These are phyloP conservation scores for Salticus scenicus DNA, from an alignment of 2,888 invertebrate genomes.

Conservation along the genomic window DNA sequence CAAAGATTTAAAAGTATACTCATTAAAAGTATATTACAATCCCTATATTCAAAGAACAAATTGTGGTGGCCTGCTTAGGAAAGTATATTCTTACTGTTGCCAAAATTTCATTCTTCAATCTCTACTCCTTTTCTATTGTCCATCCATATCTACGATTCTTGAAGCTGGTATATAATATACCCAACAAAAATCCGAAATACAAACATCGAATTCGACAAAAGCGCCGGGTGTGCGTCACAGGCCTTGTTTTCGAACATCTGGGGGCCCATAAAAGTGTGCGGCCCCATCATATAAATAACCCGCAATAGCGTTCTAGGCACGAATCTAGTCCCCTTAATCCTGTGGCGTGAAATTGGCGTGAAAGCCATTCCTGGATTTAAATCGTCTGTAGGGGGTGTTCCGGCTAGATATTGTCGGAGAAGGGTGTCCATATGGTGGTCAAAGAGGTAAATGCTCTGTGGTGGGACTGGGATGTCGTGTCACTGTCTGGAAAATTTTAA, in stretches of 20 bases:
- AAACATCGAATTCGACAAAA: slow-evolving; percentile 46
- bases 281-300: slow-evolving; percentile 56
- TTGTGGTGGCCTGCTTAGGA: too few species aligned
- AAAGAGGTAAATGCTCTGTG: slow-evolving; percentile 1
- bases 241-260: slow-evolving; percentile 56
- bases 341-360: slow-evolving; percentile 56
- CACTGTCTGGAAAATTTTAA: too few species aligned
- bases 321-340: slow-evolving; percentile 40
- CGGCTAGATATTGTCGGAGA: not conserved
- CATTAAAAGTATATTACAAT: too few species aligned
- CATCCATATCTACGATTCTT: not conserved
- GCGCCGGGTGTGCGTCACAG: slow-evolving; percentile 54
- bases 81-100: too few species aligned
- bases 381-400: not conserved
- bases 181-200: slow-evolving; percentile 28
- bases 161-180: too few species aligned
- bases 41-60: too few species aligned
- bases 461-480: not conserved
- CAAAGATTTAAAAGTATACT: too few species aligned
- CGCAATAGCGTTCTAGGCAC: slow-evolving; percentile 33
- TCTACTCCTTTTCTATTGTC: too few species aligned
- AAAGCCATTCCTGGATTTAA: slow-evolving; percentile 19
- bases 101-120: too few species aligned
- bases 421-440: slow-evolving; percentile 20
- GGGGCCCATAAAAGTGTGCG: slow-evolving; percentile 25